Percentiles rank a stretch among this genome's conserved stretches.
Conservation (phyloP, 2,888 invertebrate species). For the Drosophila cognata region DNA sequence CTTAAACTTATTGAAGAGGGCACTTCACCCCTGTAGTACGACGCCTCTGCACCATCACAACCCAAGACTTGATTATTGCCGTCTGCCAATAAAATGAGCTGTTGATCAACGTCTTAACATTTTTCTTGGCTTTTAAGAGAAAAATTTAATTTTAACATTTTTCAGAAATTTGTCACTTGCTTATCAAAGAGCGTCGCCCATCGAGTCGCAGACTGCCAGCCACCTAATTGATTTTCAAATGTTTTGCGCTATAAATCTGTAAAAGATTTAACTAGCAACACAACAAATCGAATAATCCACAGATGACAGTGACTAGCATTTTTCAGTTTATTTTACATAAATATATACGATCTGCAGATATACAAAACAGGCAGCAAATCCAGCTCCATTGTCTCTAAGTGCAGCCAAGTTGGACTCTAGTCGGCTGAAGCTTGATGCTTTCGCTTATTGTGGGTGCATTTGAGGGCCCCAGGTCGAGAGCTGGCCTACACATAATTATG, state of each 20-base stretch:
- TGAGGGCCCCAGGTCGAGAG: slow-evolving; percentile 33
- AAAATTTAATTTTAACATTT: slow-evolving; percentile 25
- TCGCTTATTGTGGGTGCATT: slow-evolving; percentile 54
- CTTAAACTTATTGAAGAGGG: not conserved
- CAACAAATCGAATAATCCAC: slow-evolving; percentile 36
- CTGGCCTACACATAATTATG: slow-evolving; percentile 52
- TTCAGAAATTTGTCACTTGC: slow-evolving; percentile 70
- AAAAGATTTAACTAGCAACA: slow-evolving; percentile 25
- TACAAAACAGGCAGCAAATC: slow-evolving; percentile 28
- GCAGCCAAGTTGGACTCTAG: slow-evolving; percentile 3
- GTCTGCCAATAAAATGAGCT: slow-evolving; percentile 41
- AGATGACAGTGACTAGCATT: slow-evolving; percentile 62
- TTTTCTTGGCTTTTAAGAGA: slow-evolving; percentile 39
- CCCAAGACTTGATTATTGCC: slow-evolving; percentile 61
- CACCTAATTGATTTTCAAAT: slow-evolving; percentile 75
- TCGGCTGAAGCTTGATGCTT: slow-evolving; percentile 9
- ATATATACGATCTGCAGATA: slow-evolving; percentile 73
- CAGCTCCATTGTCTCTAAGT: slow-evolving; percentile 34
- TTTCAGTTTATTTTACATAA: slow-evolving; percentile 69
- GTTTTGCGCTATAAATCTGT: slow-evolving; percentile 72
- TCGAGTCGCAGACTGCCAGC: slow-evolving; percentile 47
- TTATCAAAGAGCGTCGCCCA: slow-evolving; percentile 52
- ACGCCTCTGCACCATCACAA: slow-evolving; percentile 28
- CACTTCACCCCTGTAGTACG: not conserved
- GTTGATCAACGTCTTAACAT: slow-evolving; percentile 55